phyloP scores from a whole-genome alignment of 2,888 invertebrate species.

The Melanostoma mellinum region DNA sequence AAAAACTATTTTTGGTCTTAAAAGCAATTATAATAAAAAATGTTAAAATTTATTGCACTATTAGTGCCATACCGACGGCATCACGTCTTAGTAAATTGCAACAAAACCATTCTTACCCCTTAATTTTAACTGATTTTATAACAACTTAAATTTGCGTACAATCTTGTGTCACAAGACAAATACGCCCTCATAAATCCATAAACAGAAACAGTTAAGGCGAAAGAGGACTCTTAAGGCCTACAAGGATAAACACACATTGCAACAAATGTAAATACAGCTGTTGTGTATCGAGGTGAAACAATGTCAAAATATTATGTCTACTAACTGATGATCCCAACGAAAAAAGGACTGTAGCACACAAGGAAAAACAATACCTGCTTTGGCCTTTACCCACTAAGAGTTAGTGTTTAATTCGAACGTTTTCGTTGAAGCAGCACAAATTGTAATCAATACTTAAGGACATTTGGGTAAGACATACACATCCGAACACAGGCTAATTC shows the following conservation, averaged over 20 bases:
- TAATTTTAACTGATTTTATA: no score
- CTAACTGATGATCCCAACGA: not conserved
- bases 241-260: not conserved
- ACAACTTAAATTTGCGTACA: no score
- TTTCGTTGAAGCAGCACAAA: conserved; percentile 28
- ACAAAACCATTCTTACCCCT: no score
- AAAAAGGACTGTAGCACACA: conserved; percentile 41
- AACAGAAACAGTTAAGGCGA: no score
- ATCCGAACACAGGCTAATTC: conserved; percentile 2
- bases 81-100: no score
- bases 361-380: not conserved
- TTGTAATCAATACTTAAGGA: conserved; percentile 51
- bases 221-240: not conserved
- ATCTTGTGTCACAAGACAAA: not conserved
- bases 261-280: not conserved
- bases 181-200: no score
- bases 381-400: conserved; percentile 43
- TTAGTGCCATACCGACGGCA: no score
- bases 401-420: not conserved
- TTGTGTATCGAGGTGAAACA: not conserved
- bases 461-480: conserved; percentile 27
- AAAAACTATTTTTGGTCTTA: no score
- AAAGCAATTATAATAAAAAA: no score
- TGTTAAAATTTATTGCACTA: no score
- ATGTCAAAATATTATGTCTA: conserved; percentile 14